Base-by-base conservation (phyloP, 1,140 invertebrate species). In the Trissolcus basalis region DNA sequence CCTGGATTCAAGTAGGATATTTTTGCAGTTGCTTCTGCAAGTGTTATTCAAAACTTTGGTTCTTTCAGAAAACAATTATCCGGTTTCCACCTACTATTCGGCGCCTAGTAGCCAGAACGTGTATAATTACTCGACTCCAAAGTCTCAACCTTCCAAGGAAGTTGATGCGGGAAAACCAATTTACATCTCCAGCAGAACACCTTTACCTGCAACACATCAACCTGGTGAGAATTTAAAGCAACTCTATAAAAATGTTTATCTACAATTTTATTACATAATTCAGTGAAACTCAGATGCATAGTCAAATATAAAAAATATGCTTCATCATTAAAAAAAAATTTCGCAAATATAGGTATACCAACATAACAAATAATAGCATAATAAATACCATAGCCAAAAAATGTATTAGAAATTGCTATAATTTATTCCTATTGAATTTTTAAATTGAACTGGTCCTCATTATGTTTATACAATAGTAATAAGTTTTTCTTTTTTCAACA, bases 141-240 rank as follows among this genome's bases (percentile, higher is more conserved):
- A 75, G 36, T 64, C 58, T 0, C 59, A 64, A 11, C 16, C 82
- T 6, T 77, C 85, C 1, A 80, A 86, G 39, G 85, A 88, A 74
- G 44, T 81, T 0, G 86, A 88, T 39, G 77, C 80, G 10, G 67
- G 74, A 7, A 88, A 88, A 68, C 65, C 83, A 0, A 79, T 86
- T 14, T 88, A 88, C 50, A 78, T 88, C 9, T 83, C 86, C 3
- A 74, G 81, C 4, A 85, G 76, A 39, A 81, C 84, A 77, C 73
- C 79, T 9, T 56, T 49, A 1, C 10, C 60, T n/a, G 61, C 84
- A 0, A 36, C 64, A 0, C 64, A 68, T 47, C 64, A 68, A 41
- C 59, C 54, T 39, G 59, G 63, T 71, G 61, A 15, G n/a, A 39
- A 39, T 39, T 39, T 2, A n/a, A n/a, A 39, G 9, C 36, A 39